These are phyloP conservation scores for Drosophila prosaltans DNA, from an alignment of 1,140 invertebrate species.

Conservation along the genomic window DNA sequence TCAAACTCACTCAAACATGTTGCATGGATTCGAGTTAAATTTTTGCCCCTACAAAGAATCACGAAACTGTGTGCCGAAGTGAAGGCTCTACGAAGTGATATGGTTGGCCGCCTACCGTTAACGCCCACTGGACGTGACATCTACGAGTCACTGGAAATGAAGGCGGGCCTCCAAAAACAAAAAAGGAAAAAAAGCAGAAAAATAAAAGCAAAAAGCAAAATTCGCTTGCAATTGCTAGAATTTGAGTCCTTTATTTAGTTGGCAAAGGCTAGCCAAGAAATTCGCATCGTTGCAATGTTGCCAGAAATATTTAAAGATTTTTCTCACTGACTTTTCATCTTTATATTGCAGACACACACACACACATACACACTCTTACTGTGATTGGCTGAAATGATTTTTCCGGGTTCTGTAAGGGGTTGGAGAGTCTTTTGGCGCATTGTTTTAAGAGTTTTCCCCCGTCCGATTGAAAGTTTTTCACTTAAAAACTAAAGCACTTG, in stretches of 20 bases:
- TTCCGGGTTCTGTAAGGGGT: neutral
- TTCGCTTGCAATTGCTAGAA: conserved; percentile 8
- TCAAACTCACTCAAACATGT: conserved; percentile 79
- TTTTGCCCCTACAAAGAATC: conserved; percentile 54
- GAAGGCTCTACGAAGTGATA: conserved; percentile 20
- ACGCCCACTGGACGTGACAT: conserved; percentile 71
- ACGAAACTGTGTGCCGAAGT: conserved; percentile 21
- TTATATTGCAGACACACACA: neutral
- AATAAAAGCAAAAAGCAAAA: no score
- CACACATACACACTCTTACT: conserved; percentile 1
- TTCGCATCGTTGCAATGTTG: conserved; percentile 32
- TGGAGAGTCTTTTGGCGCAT: conserved; percentile 31
- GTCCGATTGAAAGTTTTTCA: conserved; percentile 50
- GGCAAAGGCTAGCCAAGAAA: conserved; percentile 33
- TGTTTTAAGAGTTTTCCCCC: conserved; percentile 54
- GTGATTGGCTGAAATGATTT: conserved; percentile 36
- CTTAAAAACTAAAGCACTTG: conserved; percentile 63
- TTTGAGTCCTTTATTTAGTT: conserved; percentile 33
- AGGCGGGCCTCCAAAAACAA: conserved; percentile 44
- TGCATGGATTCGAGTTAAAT: conserved; percentile 27
- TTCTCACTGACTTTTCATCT: conserved; percentile 12
- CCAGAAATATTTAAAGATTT: conserved; percentile 14
- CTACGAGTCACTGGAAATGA: conserved; percentile 40
- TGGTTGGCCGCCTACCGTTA: conserved; percentile 55
- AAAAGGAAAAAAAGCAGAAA: no score